phyloP scores from a whole-genome alignment of 2,797 vertebrate species.

The Aldrovandia affinis region DNA sequence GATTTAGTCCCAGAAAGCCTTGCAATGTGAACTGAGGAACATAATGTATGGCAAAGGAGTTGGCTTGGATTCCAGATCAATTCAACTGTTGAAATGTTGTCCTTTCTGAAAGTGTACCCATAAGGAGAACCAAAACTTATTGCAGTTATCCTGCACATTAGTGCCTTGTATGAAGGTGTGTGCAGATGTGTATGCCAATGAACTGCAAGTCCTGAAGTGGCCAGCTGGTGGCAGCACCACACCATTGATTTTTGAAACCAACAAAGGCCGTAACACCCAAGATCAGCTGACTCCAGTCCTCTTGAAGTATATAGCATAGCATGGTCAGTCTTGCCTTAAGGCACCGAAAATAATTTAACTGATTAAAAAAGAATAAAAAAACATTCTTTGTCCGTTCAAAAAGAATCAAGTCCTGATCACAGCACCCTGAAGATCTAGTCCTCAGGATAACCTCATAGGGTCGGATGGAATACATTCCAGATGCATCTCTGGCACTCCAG shows the following conservation, averaged over 20 bases:
- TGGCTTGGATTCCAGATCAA: not conserved
- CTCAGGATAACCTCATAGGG: not conserved
- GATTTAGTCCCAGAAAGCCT: not conserved
- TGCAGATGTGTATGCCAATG: not conserved
- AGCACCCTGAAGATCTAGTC: not conserved
- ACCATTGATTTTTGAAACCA: not conserved
- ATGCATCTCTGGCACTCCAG: not conserved
- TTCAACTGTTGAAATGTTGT: too few species aligned
- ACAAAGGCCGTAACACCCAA: not conserved
- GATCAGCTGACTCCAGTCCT: not conserved
- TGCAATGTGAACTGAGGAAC: not conserved
- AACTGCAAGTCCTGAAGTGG: not conserved
- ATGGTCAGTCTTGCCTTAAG: not conserved
- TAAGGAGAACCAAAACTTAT: too few species aligned
- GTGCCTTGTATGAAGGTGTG: not conserved
- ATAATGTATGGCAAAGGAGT: not conserved
- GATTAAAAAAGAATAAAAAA: not conserved
- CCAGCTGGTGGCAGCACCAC: constrained; percentile 14
- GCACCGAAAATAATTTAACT: not conserved
- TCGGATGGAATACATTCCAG: not conserved
- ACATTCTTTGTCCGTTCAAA: not conserved
- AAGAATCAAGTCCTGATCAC: not conserved
- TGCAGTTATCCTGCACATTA: not conserved
- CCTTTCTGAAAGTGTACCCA: too few species aligned
- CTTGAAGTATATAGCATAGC: not conserved